phyloP scores from a whole-genome alignment of 2,888 invertebrate species.

The Prosopocoilus inquinatus region DNA sequence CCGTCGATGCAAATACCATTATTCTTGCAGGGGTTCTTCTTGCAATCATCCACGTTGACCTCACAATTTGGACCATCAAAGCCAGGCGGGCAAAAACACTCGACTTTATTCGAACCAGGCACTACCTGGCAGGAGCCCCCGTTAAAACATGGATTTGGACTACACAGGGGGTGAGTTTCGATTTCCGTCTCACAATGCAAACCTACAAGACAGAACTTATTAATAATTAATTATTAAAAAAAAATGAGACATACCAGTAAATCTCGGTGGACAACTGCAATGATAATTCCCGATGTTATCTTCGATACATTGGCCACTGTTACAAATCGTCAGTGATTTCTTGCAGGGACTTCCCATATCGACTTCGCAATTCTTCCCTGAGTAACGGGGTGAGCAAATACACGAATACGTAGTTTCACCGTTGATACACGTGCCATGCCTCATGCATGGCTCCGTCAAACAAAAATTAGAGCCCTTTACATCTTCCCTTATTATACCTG shows the following conservation, averaged over 20 bases:
- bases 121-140: slow-evolving; percentile 73
- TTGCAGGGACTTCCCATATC: slow-evolving; percentile 74
- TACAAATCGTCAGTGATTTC: slow-evolving; percentile 62
- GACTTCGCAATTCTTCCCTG: slow-evolving; percentile 84
- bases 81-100: slow-evolving; percentile 54
- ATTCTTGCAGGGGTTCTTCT: slow-evolving; percentile 67
- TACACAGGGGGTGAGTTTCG: slow-evolving; percentile 68
- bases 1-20: slow-evolving; percentile 64
- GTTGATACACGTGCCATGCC: slow-evolving; percentile 77
- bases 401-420: slow-evolving; percentile 78
- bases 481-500: slow-evolving; percentile 51
- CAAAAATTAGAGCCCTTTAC: slow-evolving; percentile 62
- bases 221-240: no score
- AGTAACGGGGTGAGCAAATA: slow-evolving; percentile 78
- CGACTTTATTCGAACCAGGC: slow-evolving; percentile 37
- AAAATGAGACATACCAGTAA: slow-evolving; percentile 56
- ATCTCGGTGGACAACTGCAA: slow-evolving; percentile 69
- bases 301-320: slow-evolving; percentile 72
- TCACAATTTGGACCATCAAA: slow-evolving; percentile 71
- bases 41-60: slow-evolving; percentile 74
- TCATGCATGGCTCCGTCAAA: slow-evolving; percentile 77
- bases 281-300: slow-evolving; percentile 67
- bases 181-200: slow-evolving; percentile 71
- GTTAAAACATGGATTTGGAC: slow-evolving; percentile 74
- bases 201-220: slow-evolving; percentile 45